Conservation (phyloP, 2,113 vertebrate genomes). For the Peucedramus taeniatus region DNA sequence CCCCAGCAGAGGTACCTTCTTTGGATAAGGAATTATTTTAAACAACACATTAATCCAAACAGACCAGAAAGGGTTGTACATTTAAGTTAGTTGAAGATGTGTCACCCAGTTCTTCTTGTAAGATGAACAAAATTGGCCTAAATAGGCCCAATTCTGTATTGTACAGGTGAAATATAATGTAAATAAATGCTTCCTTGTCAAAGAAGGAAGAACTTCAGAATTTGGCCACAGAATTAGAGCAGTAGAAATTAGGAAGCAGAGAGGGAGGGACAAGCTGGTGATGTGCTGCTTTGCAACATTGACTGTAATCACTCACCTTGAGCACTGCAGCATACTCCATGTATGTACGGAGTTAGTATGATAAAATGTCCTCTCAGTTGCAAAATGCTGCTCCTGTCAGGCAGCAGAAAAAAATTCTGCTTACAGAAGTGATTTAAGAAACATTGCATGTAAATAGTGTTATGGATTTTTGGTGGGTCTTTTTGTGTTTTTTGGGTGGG, state of each 20-base stretch:
- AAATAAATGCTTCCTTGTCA: neutral
- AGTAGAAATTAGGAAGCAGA: neutral
- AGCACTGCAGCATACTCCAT: neutral
- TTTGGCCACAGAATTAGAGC: neutral
- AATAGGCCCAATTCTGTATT: neutral
- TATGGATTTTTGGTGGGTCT: neutral
- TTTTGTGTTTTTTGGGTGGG: neutral
- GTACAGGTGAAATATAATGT: neutral
- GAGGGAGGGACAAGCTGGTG: neutral
- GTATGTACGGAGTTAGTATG: neutral
- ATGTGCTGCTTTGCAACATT: neutral
- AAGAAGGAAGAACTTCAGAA: neutral
- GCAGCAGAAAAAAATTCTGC: neutral
- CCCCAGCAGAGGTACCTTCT: neutral
- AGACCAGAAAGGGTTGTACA: neutral
- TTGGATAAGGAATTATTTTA: neutral
- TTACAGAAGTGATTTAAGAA: neutral
- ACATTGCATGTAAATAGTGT: neutral
- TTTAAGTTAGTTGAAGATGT: neutral
- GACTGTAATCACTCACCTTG: neutral
- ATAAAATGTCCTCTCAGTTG: neutral
- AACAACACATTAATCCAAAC: neutral
- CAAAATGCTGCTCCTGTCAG: neutral
- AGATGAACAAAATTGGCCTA: neutral
- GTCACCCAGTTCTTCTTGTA: neutral